A percentile compares a stretch with the other conserved stretches of the same genome.
phyloP scores from a whole-genome alignment of 2,113 vertebrate species.

The Pseudonaja textilis region DNA sequence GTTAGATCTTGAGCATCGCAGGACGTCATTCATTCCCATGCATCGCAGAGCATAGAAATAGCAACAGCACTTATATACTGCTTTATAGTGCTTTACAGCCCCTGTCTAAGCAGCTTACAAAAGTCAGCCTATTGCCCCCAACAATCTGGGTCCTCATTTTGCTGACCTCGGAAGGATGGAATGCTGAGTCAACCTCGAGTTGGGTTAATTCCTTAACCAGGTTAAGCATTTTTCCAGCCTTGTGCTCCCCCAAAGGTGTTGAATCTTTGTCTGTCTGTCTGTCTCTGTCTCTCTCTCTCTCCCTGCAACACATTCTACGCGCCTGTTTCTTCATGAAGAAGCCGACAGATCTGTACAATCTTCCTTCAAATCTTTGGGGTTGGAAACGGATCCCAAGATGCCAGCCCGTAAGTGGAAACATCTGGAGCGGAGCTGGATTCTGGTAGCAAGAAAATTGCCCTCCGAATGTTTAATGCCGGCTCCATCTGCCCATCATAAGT shows the following conservation, averaged over 20 bases:
- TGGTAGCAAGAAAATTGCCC: not conserved
- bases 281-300: no score
- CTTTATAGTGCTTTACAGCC: not conserved
- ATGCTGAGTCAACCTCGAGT: no score
- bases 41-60: not conserved
- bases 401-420: not conserved
- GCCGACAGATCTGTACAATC: not conserved
- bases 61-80: not conserved
- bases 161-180: no score
- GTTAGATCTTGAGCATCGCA: no score
- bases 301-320: not conserved
- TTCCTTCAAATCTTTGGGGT: not conserved
- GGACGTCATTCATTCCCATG: not conserved
- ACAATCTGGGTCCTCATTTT: not conserved
- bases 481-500: not conserved
- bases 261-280: not conserved
- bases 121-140: not conserved
- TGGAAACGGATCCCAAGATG: not conserved
- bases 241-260: not conserved
- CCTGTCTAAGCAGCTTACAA: not conserved
- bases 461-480: not conserved
- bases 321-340: not conserved
- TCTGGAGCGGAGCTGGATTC: not conserved
- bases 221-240: not conserved
- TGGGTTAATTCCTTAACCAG: not conserved